Evolutionary conservation across 1,140 invertebrate species (phyloP), one percentile per base, ranked within the genome.

Genomic region (Sarcophaga peregrina): DNA sequence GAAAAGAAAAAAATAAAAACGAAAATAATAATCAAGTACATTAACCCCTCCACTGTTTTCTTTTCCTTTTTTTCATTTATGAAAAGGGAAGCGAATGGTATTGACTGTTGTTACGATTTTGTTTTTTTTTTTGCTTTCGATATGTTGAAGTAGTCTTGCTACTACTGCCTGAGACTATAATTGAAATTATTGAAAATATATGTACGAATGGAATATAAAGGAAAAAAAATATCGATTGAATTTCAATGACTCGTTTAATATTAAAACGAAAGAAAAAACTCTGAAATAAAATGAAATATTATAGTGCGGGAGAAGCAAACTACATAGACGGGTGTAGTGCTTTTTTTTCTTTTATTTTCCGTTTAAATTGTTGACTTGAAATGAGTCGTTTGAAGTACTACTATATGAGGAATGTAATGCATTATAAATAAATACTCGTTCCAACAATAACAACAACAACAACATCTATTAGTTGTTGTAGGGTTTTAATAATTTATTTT

Each of bases 181-280:
- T 37, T 37, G 25, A 37, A 37, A 37, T 37, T 37, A 37, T 37
- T 37, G 25, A 37, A 37, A 37, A 37, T 37, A 37, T 72, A 25
- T 20, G 17, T 25, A 72, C 20, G 37, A 20, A 72, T 72, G 11
- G 11, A 37, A 17, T 20, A 50, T 78, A 78, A 78, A 50, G 50
- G 75, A 78, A 78, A 78, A 78, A 78, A 78, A 50, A 78, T 78
- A 78, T 78, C 75, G 75, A 78, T 78, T 78, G 75, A 78, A 78
- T 78, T 78, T 78, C 75, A 78, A 78, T 52, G 47, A 48, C 74
- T 68, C n/a, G 62, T 68, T 68, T 6, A 68, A 37, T 37, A 37
- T 37, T 37, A 37, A 37, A 37, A 37, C 1, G 25, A 37, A 4
- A 37, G 25, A 25, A 9, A 68, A 68, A 68, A 68, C 62, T 68